phyloP scores from a whole-genome alignment of 2,888 invertebrate species.

The Andrena chrysosceles region DNA sequence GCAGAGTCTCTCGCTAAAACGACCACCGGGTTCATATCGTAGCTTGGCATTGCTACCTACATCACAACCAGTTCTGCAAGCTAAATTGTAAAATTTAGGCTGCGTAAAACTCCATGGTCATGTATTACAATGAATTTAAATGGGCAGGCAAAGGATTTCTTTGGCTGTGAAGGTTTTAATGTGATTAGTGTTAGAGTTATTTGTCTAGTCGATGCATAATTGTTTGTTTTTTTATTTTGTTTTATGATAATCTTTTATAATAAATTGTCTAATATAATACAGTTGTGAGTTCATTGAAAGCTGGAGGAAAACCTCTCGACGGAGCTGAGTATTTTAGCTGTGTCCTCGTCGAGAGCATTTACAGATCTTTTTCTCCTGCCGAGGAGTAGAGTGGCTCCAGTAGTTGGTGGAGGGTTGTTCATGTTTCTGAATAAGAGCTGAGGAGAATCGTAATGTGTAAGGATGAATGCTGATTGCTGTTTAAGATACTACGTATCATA shows the following conservation, averaged over 20 bases:
- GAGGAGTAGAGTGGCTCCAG: slow-evolving; percentile 72
- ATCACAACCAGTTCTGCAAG: slow-evolving; percentile 71
- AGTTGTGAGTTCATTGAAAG: slow-evolving; percentile 33
- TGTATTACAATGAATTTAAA: neutral
- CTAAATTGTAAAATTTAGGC: slow-evolving; percentile 71
- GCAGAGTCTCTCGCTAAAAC: slow-evolving; percentile 71
- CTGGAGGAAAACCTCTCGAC: slow-evolving; percentile 57
- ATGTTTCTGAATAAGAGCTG: slow-evolving; percentile 79
- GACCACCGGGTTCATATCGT: slow-evolving; percentile 74
- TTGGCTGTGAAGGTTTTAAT: slow-evolving; percentile 3
- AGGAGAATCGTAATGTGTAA: slow-evolving; percentile 30
- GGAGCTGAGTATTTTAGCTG: slow-evolving; percentile 72
- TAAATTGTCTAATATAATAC: slow-evolving; percentile 6
- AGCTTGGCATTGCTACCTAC: slow-evolving; percentile 67
- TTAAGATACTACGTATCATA: slow-evolving; percentile 1
- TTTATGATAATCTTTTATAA: neutral
- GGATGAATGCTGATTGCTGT: neutral
- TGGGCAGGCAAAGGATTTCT: neutral
- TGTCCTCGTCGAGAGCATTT: slow-evolving; percentile 72
- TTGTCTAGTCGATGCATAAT: neutral
- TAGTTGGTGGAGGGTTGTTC: slow-evolving; percentile 54
- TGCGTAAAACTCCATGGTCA: neutral
- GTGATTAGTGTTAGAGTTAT: neutral
- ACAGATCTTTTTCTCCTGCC: slow-evolving; percentile 79
- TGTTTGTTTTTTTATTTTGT: neutral